Conservation (phyloP, 1,140 invertebrate genomes). For the Drosophila seguyi region DNA sequence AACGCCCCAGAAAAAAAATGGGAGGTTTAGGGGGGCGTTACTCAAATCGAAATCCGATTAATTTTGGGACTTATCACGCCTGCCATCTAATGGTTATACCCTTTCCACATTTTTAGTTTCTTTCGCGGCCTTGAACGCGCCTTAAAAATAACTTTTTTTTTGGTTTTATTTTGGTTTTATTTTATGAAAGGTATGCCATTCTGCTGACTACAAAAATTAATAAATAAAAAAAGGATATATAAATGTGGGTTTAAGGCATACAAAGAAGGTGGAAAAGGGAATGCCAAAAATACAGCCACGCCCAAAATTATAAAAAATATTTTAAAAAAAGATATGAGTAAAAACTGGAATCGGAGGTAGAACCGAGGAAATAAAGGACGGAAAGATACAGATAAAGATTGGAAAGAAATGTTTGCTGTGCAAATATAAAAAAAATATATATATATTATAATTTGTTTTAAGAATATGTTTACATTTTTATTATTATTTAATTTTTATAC, state of each 20-base stretch:
- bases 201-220: conserved; percentile 4
- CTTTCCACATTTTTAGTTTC: background rate
- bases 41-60: conserved; percentile 2
- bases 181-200: conserved; percentile 50
- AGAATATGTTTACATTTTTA: background rate
- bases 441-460: background rate
- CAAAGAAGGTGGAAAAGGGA: background rate
- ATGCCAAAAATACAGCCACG: conserved; percentile 37
- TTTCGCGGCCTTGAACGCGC: conserved; percentile 43
- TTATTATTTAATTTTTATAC: too few species aligned
- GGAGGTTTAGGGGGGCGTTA: conserved; percentile 12
- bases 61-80: conserved; percentile 39
- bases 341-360: conserved; percentile 33
- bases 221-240: background rate
- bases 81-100: conserved; percentile 4
- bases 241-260: background rate
- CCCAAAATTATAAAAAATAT: conserved; percentile 35
- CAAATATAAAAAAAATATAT: background rate
- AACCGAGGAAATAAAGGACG: background rate
- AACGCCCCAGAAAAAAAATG: background rate
- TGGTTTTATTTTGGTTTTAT: conserved; percentile 23
- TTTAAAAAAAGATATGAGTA: conserved; percentile 16
- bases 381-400: background rate
- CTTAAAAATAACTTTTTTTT: conserved; percentile 23
- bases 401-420: background rate